phyloP scores from a whole-genome alignment of 2,888 invertebrate genomes.

The Encarsia formosa region DNA sequence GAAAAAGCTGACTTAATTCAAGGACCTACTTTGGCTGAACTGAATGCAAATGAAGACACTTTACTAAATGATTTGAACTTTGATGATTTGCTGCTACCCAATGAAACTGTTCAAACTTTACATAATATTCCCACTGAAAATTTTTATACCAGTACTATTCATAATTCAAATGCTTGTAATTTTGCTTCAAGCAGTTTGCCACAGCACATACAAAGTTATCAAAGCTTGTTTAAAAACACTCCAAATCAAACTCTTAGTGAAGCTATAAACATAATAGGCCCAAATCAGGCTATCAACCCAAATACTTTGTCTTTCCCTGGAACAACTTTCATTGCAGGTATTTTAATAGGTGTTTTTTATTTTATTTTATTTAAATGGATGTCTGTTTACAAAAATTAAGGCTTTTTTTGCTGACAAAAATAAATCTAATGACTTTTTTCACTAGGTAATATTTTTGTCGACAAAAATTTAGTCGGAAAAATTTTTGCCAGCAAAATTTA shows the following conservation, averaged over 20 bases:
- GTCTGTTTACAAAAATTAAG: too few relatives aligned
- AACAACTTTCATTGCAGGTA: constrained; percentile 46
- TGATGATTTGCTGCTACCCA: constrained; percentile 75
- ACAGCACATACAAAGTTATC: constrained; percentile 39
- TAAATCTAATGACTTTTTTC: too few relatives aligned
- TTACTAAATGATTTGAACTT: constrained; percentile 80
- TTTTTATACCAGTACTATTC: constrained; percentile 27
- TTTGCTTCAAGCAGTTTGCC: constrained; percentile 47
- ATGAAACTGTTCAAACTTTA: constrained; percentile 54
- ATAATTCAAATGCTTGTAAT: constrained; percentile 27
- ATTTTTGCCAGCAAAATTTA: too few relatives aligned
- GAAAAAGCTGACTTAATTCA: constrained; percentile 83
- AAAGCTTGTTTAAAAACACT: constrained; percentile 26
- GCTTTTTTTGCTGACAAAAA: too few relatives aligned
- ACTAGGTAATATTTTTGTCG: too few relatives aligned
- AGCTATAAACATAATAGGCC: constrained; percentile 40
- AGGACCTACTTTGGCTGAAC: constrained; percentile 77
- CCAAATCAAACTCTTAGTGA: constrained; percentile 32
- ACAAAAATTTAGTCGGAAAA: too few relatives aligned
- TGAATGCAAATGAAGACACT: constrained; percentile 81
- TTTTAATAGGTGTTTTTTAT: too few relatives aligned
- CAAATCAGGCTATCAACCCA: constrained; percentile 45
- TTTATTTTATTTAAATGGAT: too few relatives aligned
- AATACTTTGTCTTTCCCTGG: constrained; percentile 48
- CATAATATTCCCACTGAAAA: constrained; percentile 25